Base-by-base conservation (phyloP, 2,113 vertebrate genomes). In the Potamarius usumacintae region DNA sequence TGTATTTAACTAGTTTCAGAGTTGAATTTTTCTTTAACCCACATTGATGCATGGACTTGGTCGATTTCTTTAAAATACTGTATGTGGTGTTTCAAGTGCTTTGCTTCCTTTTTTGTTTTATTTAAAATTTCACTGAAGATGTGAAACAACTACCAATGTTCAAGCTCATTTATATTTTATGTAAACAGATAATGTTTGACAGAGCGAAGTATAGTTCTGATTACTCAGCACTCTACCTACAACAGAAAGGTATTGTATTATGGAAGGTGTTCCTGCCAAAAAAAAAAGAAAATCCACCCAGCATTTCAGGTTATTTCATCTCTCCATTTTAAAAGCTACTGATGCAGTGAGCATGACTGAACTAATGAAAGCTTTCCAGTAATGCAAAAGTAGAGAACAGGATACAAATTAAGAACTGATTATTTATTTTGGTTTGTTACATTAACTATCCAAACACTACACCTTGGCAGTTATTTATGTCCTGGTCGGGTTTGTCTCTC, bases 401-500 rank as follows among this genome's bases (percentile, higher is more conserved):
- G 72, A 76, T 76, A 52, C 72, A 52, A 74, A 74, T 10, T 12
- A 55, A 85, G 30, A 10, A 57, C 5, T 63, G 12, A 62, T 25
- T 1, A 48, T 77, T 25, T 58, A 9, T 57, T 30, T 42, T 18
- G 58, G 20, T 34, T 65, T 42, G 22, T 87, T 14, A 77, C 7
- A 25, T 58, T 18, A 34, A 65, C 27, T 48, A 50, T 78, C 22
- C 71, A 55, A 83, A 83, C 60, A 77, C 53, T 53, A 7, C 60
- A 48, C 62, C 67, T 63, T 27, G 72, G 30, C 30, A 83, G 82
- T 84, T 86, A 72, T 88, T 86, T 65, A 53, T 57, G 71, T 79
- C 60, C 83, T 62, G 79, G 81, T 87, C 82, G 55, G 74, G 34
- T 60, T 84, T 78, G 63, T 57, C 85, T 89, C 58, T 89, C 63